These are phyloP conservation scores for Drosophila trapezifrons DNA, from an alignment of 1,140 invertebrate genomes.

Conservation along the genomic window DNA sequence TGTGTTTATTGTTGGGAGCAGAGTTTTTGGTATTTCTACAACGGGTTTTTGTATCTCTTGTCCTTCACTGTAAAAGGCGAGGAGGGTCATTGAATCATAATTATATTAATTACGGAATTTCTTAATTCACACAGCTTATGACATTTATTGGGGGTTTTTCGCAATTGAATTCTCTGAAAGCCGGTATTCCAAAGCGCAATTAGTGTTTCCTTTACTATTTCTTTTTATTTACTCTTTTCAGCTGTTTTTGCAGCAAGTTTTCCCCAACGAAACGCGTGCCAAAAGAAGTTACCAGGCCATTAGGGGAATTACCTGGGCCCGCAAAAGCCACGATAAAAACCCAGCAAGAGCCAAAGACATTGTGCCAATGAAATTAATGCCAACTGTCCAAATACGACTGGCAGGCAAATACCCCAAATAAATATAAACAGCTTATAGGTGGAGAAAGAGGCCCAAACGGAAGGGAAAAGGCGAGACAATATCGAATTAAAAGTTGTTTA, in stretches of 20 bases:
- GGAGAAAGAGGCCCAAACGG: not conserved
- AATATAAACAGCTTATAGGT: slow-evolving; percentile 26
- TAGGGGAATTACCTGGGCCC: slow-evolving; percentile 54
- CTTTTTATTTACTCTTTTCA: not conserved
- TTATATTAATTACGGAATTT: slow-evolving; percentile 58
- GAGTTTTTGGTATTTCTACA: slow-evolving; percentile 60
- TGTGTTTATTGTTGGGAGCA: slow-evolving; percentile 57
- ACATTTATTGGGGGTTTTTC: slow-evolving; percentile 24
- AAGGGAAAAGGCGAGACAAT: slow-evolving; percentile 20
- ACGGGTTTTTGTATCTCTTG: slow-evolving; percentile 44
- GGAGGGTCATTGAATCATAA: slow-evolving; percentile 74
- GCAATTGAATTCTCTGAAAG: slow-evolving; percentile 4
- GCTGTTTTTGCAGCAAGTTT: slow-evolving; percentile 12
- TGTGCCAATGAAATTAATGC: slow-evolving; percentile 15
- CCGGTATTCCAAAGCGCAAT: slow-evolving; percentile 8
- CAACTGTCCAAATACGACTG: slow-evolving; percentile 67
- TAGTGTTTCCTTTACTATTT: slow-evolving; percentile 3
- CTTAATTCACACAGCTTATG: slow-evolving; percentile 20
- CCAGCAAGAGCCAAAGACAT: slow-evolving; percentile 18
- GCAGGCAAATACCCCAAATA: slow-evolving; percentile 25
- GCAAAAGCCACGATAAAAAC: slow-evolving; percentile 32
- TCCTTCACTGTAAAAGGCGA: slow-evolving; percentile 52
- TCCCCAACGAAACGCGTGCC: slow-evolving; percentile 37
- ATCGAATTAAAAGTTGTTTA: slow-evolving; percentile 51
- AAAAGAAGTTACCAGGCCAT: slow-evolving; percentile 58